phyloP scores from a whole-genome alignment of 2,113 vertebrate species.

The Nymphicus hollandicus region DNA sequence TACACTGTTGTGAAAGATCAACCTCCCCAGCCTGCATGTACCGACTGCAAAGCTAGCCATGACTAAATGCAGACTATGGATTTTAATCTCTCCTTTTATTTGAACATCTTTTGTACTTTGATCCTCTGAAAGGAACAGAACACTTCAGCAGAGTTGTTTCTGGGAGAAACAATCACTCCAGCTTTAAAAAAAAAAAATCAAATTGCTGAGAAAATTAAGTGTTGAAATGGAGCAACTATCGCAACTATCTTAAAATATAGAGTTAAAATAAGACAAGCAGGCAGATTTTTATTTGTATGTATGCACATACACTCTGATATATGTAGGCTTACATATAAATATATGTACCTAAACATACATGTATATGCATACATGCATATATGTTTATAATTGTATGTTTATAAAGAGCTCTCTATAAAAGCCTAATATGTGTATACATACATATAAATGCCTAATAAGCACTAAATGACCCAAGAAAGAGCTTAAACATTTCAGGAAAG shows the following conservation, averaged over 20 bases:
- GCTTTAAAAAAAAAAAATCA: not conserved
- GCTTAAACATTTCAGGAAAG: not conserved
- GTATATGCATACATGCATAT: not conserved
- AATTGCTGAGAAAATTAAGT: not conserved
- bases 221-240: not conserved
- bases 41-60: not conserved
- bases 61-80: not conserved
- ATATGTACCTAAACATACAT: not conserved
- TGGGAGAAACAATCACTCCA: not conserved
- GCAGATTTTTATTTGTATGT: not conserved
- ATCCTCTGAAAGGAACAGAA: not conserved
- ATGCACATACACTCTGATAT: not conserved
- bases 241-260: not conserved
- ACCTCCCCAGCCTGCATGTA: not conserved
- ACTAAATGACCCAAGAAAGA: not conserved
- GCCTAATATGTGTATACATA: too few species aligned
- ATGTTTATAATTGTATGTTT: not conserved
- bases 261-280: not conserved
- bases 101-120: constrained; percentile 33
- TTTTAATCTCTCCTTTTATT: constrained; percentile 45
- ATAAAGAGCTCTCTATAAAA: not conserved
- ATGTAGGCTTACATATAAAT: not conserved
- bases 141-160: not conserved
- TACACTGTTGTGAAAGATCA: not conserved
- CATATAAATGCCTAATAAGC: not conserved